These are phyloP conservation scores for Spongia lamella DNA, from an alignment of 37 sponge, comb jelly and placozoan species.

Conservation along the genomic window DNA sequence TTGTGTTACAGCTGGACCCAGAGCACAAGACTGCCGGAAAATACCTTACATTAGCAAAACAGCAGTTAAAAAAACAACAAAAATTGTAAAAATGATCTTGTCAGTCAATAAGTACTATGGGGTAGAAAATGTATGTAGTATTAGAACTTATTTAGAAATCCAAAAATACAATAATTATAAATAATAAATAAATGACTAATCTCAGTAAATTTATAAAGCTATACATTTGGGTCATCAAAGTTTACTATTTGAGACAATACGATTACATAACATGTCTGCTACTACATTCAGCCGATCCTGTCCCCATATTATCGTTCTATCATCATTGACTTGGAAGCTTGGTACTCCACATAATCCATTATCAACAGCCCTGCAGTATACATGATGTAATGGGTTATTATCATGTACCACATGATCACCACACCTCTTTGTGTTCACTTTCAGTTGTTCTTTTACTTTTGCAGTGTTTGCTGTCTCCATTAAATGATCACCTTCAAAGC, in stretches of 20 bases:
- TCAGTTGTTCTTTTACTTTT: constrained; percentile 46
- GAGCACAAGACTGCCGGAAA: constrained; percentile 31
- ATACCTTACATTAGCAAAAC: constrained; percentile 24
- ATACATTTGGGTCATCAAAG: no score
- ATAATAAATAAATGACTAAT: no score
- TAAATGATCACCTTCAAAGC: constrained; percentile 35
- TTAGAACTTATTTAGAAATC: no score
- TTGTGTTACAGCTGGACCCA: constrained; percentile 35
- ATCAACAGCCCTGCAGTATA: constrained; percentile 65
- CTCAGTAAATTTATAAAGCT: no score
- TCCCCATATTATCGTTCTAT: constrained; percentile 72
- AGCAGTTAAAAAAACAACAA: background rate
- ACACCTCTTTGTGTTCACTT: background rate
- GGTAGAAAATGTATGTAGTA: no score
- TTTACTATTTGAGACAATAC: no score
- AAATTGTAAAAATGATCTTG: no score
- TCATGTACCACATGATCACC: no score
- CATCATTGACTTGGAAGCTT: constrained; percentile 80
- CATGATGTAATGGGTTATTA: background rate
- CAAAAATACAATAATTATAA: no score
- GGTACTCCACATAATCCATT: constrained; percentile 87
- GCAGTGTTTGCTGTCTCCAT: constrained; percentile 31
- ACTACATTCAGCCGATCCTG: constrained; percentile 89
- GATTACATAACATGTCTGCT: constrained; percentile 79
- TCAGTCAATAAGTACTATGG: no score